These are phyloP conservation scores for Campopleginae sp. DNA, from an alignment of 2,888 invertebrate genomes.

Conservation along the genomic window DNA sequence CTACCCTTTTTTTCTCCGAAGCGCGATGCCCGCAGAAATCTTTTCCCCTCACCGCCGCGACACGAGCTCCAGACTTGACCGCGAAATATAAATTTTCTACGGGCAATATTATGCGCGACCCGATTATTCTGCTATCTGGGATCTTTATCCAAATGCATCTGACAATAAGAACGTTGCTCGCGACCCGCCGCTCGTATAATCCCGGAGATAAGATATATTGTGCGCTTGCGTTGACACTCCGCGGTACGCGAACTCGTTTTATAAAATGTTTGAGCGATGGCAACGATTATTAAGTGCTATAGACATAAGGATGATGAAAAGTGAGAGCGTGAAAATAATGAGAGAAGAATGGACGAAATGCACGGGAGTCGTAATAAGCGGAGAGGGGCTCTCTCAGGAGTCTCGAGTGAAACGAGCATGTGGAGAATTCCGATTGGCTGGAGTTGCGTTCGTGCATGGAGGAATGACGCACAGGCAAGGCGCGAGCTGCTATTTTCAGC, in stretches of 20 bases:
- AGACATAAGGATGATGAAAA: neutral
- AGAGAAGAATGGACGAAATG: conserved; percentile 20
- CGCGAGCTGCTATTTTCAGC: conserved; percentile 80
- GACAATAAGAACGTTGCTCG: neutral
- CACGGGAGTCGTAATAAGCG: conserved; percentile 45
- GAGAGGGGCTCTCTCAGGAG: conserved; percentile 2
- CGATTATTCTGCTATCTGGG: neutral
- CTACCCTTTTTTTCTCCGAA: neutral
- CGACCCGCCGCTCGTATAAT: too few relatives aligned
- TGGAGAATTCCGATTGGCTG: conserved; percentile 85
- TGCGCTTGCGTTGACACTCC: conserved; percentile 7
- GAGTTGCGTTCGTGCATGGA: conserved; percentile 59
- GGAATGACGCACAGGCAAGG: conserved; percentile 79
- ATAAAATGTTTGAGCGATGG: neutral
- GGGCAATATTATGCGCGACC: neutral
- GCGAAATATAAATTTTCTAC: conserved; percentile 36
- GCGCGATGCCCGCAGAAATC: neutral
- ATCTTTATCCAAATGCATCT: neutral
- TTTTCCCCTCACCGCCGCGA: neutral
- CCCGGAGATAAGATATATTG: neutral
- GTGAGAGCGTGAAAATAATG: conserved; percentile 26
- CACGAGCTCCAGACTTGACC: conserved; percentile 36
- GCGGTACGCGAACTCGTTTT: neutral
- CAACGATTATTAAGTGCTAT: neutral
- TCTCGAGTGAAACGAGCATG: conserved; percentile 81